These are phyloP conservation scores for Polymixis flavicincta DNA, from an alignment of 2,888 invertebrate species.

Conservation along the genomic window DNA sequence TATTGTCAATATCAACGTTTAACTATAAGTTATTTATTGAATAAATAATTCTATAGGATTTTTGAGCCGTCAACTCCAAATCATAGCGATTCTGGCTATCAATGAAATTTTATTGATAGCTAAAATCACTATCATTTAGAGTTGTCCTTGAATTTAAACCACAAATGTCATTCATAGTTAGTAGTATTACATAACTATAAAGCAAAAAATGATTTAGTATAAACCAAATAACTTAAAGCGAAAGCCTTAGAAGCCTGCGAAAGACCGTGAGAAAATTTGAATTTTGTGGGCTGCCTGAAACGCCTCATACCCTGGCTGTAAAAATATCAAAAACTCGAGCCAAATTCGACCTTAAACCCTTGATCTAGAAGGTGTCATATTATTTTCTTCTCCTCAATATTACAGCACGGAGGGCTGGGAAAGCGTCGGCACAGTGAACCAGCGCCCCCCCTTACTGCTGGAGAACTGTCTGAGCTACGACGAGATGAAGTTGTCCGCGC, in stretches of 20 bases:
- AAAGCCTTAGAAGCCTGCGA: not conserved
- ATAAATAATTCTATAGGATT: not conserved
- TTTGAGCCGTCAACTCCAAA: too few species aligned
- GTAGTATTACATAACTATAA: not conserved
- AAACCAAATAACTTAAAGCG: not conserved
- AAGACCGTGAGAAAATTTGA: not conserved
- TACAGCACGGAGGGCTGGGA: conserved; percentile 90
- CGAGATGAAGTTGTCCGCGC: conserved; percentile 91
- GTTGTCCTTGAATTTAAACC: not conserved
- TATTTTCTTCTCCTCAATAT: not conserved
- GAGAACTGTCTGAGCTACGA: conserved; percentile 91
- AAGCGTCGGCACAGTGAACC: conserved; percentile 89
- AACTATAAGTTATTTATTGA: not conserved
- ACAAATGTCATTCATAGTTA: not conserved
- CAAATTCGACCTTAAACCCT: not conserved
- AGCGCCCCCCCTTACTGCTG: conserved; percentile 88
- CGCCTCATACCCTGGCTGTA: not conserved
- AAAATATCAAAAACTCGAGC: not conserved
- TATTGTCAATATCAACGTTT: not conserved
- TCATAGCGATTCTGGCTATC: too few species aligned
- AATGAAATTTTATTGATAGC: too few species aligned
- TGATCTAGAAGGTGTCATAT: not conserved
- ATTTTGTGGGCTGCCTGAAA: not conserved
- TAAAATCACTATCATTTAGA: not conserved
- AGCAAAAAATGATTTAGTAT: not conserved